Conservation (phyloP, 2,113 vertebrate genomes). For the Bufo gargarizans region DNA sequence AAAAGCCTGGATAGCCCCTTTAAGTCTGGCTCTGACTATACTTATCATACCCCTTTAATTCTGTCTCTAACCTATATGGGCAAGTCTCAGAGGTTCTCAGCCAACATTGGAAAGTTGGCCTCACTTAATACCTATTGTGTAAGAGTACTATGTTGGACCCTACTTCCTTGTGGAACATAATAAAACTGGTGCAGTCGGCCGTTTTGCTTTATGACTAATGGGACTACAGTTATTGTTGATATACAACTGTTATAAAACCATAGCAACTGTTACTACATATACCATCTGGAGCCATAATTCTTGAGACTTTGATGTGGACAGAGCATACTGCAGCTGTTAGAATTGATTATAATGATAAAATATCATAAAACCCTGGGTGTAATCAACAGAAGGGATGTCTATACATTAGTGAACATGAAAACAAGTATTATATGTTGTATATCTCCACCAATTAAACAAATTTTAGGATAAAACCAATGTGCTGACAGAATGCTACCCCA, state of each 20-base stretch:
- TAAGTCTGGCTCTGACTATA: too few species aligned
- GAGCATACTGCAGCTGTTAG: conserved; percentile 23
- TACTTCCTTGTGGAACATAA: neutral
- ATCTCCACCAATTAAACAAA: neutral
- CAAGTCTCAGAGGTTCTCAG: neutral
- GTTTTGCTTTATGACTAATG: neutral
- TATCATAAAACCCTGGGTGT: conserved; percentile 6
- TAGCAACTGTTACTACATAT: neutral
- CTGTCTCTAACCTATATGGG: neutral
- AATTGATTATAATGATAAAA: conserved; percentile 8
- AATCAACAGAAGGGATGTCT: conserved; percentile 8
- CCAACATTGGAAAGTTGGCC: neutral
- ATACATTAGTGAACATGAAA: neutral
- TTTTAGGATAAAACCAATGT: neutral
- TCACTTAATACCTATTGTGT: neutral
- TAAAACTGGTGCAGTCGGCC: neutral
- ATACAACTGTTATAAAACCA: conserved; percentile 11
- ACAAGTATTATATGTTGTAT: neutral
- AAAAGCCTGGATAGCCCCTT: too few species aligned
- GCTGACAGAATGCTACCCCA: neutral
- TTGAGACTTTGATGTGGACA: neutral
- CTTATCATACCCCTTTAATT: too few species aligned
- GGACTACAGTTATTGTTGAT: conserved; percentile 6
- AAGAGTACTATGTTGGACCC: neutral
- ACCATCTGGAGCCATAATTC: neutral